phyloP scores from a whole-genome alignment of 1,140 invertebrate species.

The Aporrectodea caliginosa region DNA sequence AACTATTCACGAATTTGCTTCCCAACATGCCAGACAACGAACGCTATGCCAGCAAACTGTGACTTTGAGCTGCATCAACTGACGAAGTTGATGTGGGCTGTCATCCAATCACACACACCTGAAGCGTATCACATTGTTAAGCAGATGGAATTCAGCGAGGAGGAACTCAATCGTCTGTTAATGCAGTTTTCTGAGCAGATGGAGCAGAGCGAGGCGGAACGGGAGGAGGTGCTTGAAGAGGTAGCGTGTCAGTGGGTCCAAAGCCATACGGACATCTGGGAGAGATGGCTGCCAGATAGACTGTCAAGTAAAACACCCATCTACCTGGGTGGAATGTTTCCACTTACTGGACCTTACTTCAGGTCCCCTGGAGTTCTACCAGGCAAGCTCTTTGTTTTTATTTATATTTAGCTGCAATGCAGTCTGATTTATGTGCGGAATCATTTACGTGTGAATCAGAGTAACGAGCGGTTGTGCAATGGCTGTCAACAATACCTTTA shows the following conservation, averaged over 20 bases:
- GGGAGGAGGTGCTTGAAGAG: conserved; percentile 45
- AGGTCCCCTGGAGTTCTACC: conserved; percentile 58
- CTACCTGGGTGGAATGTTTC: conserved; percentile 75
- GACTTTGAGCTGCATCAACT: conserved; percentile 56
- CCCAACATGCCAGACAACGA: conserved; percentile 44
- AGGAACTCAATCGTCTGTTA: conserved; percentile 49
- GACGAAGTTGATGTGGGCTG: conserved; percentile 65
- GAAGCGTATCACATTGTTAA: conserved; percentile 58
- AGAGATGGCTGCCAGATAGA: conserved; percentile 60
- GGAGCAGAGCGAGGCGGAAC: too few species aligned
- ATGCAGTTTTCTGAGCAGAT: too few species aligned
- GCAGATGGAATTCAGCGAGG: conserved; percentile 59
- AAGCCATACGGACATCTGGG: conserved; percentile 58
- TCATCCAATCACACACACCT: conserved; percentile 55
- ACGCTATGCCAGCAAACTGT: neutral
- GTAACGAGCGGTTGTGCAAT: neutral
- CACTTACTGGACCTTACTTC: conserved; percentile 62
- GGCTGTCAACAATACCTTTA: too few species aligned
- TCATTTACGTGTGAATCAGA: neutral
- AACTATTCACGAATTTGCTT: conserved; percentile 57
- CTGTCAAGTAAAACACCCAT: conserved; percentile 59
- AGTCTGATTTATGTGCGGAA: neutral
- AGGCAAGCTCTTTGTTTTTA: conserved; percentile 57
- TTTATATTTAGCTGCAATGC: neutral
- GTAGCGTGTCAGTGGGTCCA: conserved; percentile 70